These are phyloP conservation scores for Chinchilla lanigera DNA, from an alignment of 2,113 vertebrate species.

Conservation along the genomic window DNA sequence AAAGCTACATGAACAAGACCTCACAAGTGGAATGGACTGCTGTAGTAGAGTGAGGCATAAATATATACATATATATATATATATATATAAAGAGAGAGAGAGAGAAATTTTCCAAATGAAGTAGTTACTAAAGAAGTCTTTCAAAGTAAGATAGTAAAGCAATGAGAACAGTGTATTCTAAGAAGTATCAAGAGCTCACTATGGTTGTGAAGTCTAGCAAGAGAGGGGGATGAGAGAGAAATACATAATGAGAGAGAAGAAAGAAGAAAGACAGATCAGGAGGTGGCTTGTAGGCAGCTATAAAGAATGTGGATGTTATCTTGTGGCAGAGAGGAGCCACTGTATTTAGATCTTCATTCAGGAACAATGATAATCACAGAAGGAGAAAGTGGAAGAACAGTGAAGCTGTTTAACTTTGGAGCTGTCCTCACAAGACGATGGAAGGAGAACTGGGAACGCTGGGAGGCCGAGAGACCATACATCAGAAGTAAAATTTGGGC, in stretches of 20 bases:
- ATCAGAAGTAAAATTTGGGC: neutral
- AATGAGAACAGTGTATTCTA: neutral
- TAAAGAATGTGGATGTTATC: neutral
- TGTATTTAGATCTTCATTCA: neutral
- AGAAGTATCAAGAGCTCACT: neutral
- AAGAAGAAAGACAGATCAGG: neutral
- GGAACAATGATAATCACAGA: neutral
- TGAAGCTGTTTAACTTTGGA: neutral
- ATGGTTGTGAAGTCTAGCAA: neutral
- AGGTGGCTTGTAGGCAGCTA: neutral
- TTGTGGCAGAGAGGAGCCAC: neutral
- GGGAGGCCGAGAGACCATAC: neutral
- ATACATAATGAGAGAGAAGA: neutral
- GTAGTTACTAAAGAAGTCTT: neutral
- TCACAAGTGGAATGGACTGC: accelerated
- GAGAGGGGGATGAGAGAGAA: neutral
- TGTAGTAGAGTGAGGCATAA: neutral
- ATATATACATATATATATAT: neutral
- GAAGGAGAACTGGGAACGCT: neutral
- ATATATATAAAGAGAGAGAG: too few relatives aligned
- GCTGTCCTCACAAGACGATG: neutral
- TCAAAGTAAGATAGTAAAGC: neutral
- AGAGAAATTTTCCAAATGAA: neutral
- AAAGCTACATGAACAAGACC: neutral
- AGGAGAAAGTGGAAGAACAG: neutral